Conservation (phyloP, 2,113 vertebrate genomes). For the Mus pahari region DNA sequence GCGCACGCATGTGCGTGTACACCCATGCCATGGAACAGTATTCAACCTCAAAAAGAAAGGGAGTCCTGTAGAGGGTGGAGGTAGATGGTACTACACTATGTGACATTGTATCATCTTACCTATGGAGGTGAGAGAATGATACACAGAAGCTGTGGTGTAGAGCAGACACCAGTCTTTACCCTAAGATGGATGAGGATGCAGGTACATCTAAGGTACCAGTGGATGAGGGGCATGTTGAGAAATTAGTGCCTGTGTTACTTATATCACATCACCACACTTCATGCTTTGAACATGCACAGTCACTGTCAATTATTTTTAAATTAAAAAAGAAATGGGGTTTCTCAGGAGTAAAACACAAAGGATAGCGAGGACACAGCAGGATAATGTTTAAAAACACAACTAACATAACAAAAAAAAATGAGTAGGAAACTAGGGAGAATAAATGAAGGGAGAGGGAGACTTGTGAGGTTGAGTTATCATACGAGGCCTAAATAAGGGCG, state of each 20-base stretch:
- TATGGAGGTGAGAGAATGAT: background rate
- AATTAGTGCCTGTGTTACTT: background rate
- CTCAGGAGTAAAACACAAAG: background rate
- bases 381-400: background rate
- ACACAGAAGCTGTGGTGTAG: background rate
- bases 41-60: background rate
- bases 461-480: background rate
- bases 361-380: too few relatives aligned
- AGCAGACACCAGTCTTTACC: background rate
- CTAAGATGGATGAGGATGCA: background rate
- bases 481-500: rapidly evolving
- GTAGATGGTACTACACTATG: background rate
- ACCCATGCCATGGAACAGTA: background rate
- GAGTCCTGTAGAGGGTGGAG: background rate
- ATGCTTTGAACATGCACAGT: too few relatives aligned
- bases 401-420: background rate
- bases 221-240: background rate
- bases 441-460: too few relatives aligned
- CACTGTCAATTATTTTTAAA: background rate
- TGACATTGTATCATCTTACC: background rate
- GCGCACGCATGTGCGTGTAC: background rate
- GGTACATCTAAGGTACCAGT: background rate
- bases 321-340: background rate
- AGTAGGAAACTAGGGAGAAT: background rate
- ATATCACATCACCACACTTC: background rate